Evolutionary conservation across 2,888 invertebrate species (phyloP), one percentile per base, ranked within the genome.

Genomic region (Hofmannophila pseudospretella): DNA sequence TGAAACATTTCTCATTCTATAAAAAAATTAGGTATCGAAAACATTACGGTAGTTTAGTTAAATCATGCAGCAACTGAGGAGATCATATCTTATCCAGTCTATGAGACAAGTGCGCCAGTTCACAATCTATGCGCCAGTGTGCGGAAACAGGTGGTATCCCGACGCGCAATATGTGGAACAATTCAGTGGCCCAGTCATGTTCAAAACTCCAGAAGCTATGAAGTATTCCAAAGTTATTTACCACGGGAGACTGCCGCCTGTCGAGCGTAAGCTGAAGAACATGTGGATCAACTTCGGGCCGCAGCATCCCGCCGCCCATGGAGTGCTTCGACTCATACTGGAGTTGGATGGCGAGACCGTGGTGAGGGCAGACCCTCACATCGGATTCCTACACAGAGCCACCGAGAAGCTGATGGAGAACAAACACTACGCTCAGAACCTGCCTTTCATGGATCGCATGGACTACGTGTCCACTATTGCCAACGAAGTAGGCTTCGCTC

Each of bases 341-440:
- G 91, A 94, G 57, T 69, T 97, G 32, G 94, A 96, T 45, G 96
- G 95, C 28, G 96, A 97, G 89, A 90, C 90, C 4, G 93, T 97
- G 0, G 74, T 92, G 13, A 79, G 92, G 45, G 91, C 94, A 2
- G 94, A 95, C 73, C 95, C 96, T 1, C 96, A 96, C 58, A 91
- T 96, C 49, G 96, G 96, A 0, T 89, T 96, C 13, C 78, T 97
- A 29, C 96, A 97, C 71, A 89, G 96, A 50, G 96, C 93, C 22
- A 96, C 96, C 0, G 96, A 96, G 69, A 97, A 97, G 73, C 82
- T 97, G 4, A 96, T 96, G 65, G 96, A 97, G 75, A 86, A 94
- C 69, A 96, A 96, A 75, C 96, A 95, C 16, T 97, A 96, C 70
- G 85, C 89, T 4, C 96, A 96, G 81, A 94, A 90, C 1, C 60